Base-by-base conservation (phyloP, 2,113 vertebrate genomes). In the Hippolais icterina region DNA sequence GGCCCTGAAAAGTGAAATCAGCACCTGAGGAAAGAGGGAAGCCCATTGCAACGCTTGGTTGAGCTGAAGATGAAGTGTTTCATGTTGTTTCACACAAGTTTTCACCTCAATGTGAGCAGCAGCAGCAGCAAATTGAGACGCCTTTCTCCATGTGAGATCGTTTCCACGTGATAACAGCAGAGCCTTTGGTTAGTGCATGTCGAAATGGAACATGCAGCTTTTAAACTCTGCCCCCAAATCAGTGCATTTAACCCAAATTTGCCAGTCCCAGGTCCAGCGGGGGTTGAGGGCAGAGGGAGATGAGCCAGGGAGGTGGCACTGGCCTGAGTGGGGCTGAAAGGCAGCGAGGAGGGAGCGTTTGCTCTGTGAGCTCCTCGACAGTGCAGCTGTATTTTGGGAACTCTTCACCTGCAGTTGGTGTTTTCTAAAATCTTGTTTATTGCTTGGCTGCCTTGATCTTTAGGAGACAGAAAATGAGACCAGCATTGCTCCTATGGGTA, bases 91-190 rank as follows among this genome's bases (percentile, higher is more conserved):
- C 9, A 5, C 63, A 37, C 52, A 54, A 91, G 80, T 91, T 81
- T 66, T 65, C 47, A 13, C 25, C 77, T 50, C 12, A 0, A 2
- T 3, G 0, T 16, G 5, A 7, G 37, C 80, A 31, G n/a, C 13
- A 41, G 60, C 74, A 52, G 71, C 70, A 90, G 88, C 59, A 74
- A 70, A 87, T 35, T 54, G 81, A 75, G 64, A 42, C 0, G 0
- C 84, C 23, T 87, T 57, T 84, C 89, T 59, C 83, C 21, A 0
- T 0, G 1, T 0, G 0, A 54, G 81, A 47, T 33, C 4, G 0
- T 47, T 89, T 24, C 0, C 1, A 11, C 1, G 2, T 0, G 0
- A 0, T 52, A 63, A 35, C 77, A 81, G 63, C 71, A 71, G 56
- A 74, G 60, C 9, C 72, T 57, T 61, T 33, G 41, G 31, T 41